Evolutionary conservation across 2,888 invertebrate species (phyloP), one percentile per base, ranked within the genome.

Genomic region (Aleiodes leptofemur): DNA sequence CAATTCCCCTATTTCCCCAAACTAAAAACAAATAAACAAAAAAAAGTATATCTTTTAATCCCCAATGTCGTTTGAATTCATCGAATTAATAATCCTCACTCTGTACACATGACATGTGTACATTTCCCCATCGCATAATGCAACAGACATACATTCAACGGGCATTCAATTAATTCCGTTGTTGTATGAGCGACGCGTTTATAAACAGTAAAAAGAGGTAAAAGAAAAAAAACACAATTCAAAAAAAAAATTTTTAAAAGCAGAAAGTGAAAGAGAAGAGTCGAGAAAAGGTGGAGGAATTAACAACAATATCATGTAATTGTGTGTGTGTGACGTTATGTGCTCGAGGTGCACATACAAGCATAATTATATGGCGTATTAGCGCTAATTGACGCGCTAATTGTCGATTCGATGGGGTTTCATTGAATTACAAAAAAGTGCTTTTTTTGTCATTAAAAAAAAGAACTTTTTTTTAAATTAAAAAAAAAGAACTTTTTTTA

Each of bases 361-460:
- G 69, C 75, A 78, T 79, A 86, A 86, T 88, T 87, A 87, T 85
- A 86, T 86, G 85, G 82, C 77, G 82, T 78, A 85, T 87, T 85
- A 84, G 76, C 81, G 76, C 83, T 86, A 87, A 88, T 88, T 87
- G 87, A 86, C 86, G 82, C 82, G 84, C 82, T 86, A 86, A 87
- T 89, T 86, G 86, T 84, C 82, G 83, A 86, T 87, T 87, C 85
- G 83, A 79, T 80, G 81, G 79, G 84, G 81, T 81, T 82, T 81
- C 78, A 79, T 81, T 82, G 80, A 80, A 23, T 48, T 79, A 80
- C n/a, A 81, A 78, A 77, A 70, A 71, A 43, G 3, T 23, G 43
- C 16, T 64, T 64, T 8, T 31, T 38, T 64, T 48, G n/a, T n/a
- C n/a, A n/a, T n/a, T n/a, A n/a, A n/a, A 81, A 78, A 77, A 70